Evolutionary conservation across 92 coral and sea anemone species (phyloP), one percentile per base, ranked within the genome.

Genomic region (Galaxea fascicularis): DNA sequence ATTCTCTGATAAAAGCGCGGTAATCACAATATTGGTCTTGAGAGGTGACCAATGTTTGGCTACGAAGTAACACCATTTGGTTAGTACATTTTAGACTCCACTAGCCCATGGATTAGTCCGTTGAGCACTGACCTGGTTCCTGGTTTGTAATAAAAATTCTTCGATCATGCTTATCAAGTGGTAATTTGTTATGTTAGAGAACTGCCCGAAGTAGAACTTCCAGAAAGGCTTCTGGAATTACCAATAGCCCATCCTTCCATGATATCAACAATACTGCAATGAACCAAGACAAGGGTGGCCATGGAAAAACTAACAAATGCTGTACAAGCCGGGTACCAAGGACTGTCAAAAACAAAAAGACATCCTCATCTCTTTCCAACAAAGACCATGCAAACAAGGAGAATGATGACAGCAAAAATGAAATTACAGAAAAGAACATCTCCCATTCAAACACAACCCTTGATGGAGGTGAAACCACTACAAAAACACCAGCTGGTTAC

Each of bases 401-500:
- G 52, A 51, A 29, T 52, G 65, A 51, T 5, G 4, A 20, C 24
- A 52, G 20, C 8, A 29, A 41, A 79, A 29, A 46, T 66, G 65
- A 71, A 44, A 29, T 18, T 30, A 1, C 21, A 16, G 78, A 71
- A 20, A 39, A 41, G 25, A 82, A 46, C 15, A 49, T 21, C 8
- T 49, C 58, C 12, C 16, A 18, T 49, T 47, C 66, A 52, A 79
- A 41, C 58, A n/a, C 45, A 22, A 21, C 47, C 35, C 39, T 51
- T 41, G 60, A 39, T 41, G 53, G 13, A 9, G 26, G 10, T 22
- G 54, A 56, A 29, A 51, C 51, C 0, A 22, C 28, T 49, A 22
- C 65, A 45, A 82, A 78, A 68, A 79, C 80, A 35, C 85, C 89
- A 8, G 80, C 90, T 35, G 78, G 84, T 13, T 69, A 69, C 52